These are phyloP conservation scores for Drosophila acutilabella DNA, from an alignment of 2,888 invertebrate species.

Conservation along the genomic window DNA sequence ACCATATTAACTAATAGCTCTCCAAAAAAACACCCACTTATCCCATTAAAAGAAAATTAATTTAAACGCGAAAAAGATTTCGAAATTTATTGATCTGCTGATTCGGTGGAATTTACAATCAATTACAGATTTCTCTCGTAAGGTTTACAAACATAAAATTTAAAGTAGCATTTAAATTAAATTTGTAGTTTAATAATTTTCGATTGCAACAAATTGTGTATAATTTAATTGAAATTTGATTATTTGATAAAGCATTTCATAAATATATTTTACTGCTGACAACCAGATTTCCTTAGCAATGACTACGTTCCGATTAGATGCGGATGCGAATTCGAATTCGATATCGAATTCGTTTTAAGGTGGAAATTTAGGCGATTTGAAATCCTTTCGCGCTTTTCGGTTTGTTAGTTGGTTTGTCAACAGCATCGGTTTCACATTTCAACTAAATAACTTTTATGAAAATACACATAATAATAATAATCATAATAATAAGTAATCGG, in stretches of 20 bases:
- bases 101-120: slow-evolving; percentile 66
- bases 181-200: slow-evolving; percentile 34
- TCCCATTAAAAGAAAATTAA: neutral
- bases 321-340: neutral
- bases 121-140: slow-evolving; percentile 39
- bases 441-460: slow-evolving; percentile 62
- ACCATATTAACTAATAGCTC: no score
- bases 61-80: slow-evolving; percentile 76
- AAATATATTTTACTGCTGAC: slow-evolving; percentile 31
- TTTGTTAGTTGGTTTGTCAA: slow-evolving; percentile 51
- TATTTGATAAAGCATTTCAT: slow-evolving; percentile 25
- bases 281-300: slow-evolving; percentile 21
- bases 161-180: slow-evolving; percentile 47
- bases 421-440: slow-evolving; percentile 43
- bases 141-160: slow-evolving; percentile 74
- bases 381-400: slow-evolving; percentile 52
- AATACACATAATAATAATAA: slow-evolving; percentile 49
- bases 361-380: slow-evolving; percentile 19
- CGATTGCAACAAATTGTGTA: slow-evolving; percentile 22
- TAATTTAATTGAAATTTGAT: slow-evolving; percentile 2
- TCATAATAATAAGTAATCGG: slow-evolving; percentile 25
- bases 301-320: slow-evolving; percentile 22
- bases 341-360: slow-evolving; percentile 4
- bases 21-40: no score
- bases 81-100: slow-evolving; percentile 71